phyloP scores from a whole-genome alignment of 2,888 invertebrate genomes.

The Microdon myrmicae region DNA sequence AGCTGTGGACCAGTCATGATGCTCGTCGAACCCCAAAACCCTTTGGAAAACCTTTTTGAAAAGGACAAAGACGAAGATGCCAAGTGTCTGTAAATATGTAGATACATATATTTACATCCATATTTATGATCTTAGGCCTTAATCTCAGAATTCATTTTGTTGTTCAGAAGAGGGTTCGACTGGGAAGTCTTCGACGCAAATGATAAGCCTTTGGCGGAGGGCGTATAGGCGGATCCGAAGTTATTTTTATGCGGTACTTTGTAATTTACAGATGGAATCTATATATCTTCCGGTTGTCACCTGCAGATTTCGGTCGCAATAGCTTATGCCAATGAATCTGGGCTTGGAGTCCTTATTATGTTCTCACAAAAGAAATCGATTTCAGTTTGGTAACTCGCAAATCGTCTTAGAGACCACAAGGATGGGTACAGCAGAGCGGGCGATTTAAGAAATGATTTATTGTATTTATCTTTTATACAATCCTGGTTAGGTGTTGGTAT shows the following conservation, averaged over 20 bases:
- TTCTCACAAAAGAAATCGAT: too few relatives aligned
- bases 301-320: slow-evolving; percentile 45
- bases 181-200: slow-evolving; percentile 26
- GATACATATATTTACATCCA: slow-evolving; percentile 41
- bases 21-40: slow-evolving; percentile 14
- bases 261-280: slow-evolving; percentile 22
- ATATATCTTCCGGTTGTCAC: slow-evolving; percentile 36
- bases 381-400: too few relatives aligned
- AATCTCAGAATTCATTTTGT: slow-evolving; percentile 41
- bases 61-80: slow-evolving; percentile 23
- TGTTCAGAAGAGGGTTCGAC: slow-evolving; percentile 13
- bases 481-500: too few relatives aligned
- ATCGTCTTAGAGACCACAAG: too few relatives aligned
- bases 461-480: too few relatives aligned
- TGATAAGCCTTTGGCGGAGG: slow-evolving; percentile 2
- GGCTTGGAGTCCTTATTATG: too few relatives aligned
- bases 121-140: slow-evolving; percentile 50
- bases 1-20: slow-evolving; percentile 31
- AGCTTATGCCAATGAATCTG: too few relatives aligned
- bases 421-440: too few relatives aligned
- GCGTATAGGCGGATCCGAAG: not conserved
- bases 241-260: slow-evolving; percentile 25
- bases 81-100: slow-evolving; percentile 30
- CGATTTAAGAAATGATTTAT: too few relatives aligned
- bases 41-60: slow-evolving; percentile 11